phyloP scores from a whole-genome alignment of 2,113 vertebrate genomes.

The Tylochromis polylepis region DNA sequence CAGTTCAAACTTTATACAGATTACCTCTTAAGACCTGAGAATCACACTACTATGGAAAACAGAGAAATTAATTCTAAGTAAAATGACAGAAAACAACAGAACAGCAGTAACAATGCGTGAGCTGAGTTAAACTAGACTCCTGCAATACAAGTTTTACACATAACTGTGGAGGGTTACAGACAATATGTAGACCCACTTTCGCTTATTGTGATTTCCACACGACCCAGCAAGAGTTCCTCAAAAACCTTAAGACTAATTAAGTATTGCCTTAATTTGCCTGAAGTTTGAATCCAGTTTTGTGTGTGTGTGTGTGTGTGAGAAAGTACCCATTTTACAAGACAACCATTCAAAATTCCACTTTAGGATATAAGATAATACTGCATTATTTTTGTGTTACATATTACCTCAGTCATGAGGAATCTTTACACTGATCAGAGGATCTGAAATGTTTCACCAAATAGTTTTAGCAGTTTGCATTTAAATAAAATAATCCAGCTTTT shows the following conservation, averaged over 20 bases:
- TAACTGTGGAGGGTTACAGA: background rate
- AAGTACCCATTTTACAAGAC: background rate
- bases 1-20: background rate
- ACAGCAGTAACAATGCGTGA: background rate
- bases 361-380: no score
- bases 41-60: background rate
- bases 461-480: background rate
- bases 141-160: background rate
- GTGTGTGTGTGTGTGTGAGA: background rate
- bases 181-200: background rate
- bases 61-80: background rate
- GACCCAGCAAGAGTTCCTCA: background rate
- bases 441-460: background rate
- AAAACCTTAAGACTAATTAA: background rate
- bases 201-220: background rate
- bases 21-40: background rate
- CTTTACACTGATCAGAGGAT: background rate
- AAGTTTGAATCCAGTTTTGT: background rate
- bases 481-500: background rate
- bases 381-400: no score
- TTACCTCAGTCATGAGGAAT: background rate
- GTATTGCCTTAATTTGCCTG: background rate
- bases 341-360: background rate
- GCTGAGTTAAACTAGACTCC: background rate
- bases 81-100: background rate